Base-by-base conservation (phyloP, 2,797 vertebrate genomes). In the Lepus oiostolus region DNA sequence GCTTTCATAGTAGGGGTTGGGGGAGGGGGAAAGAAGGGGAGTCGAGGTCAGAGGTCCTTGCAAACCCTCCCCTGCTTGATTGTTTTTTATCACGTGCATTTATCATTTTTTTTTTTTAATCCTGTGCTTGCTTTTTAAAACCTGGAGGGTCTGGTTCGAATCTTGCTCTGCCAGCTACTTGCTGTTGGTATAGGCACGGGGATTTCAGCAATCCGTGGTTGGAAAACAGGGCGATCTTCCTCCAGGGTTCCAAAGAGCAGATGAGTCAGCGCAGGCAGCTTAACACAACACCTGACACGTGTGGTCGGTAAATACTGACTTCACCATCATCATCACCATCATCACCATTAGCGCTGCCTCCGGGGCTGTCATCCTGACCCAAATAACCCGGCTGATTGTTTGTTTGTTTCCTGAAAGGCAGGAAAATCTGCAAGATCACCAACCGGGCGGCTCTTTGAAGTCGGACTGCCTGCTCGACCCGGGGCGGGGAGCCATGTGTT, bases 391-490 rank as follows among this genome's bases (percentile, higher is more conserved):
- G 68, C 0, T 52, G 93, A n/a, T 92, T 85, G 77, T 91, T 97
- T 92, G 92, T 96, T 91, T 95, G 93, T 94, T 96, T 97, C 97
- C 96, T 92, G 94, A 52, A 60, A 86, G 47, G 75, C 97, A 93
- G 96, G 94, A 96, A 96, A 35, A 85, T 71, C 81, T n/a, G 75
- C 12, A 83, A 77, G 21, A 32, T 84, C 89, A 32, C 91, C 81
- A n/a, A 83, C 74, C 1, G 2, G 58, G 32, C 85, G 35, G 28
- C 8, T 38, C 97, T 97, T 97, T 97, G 97, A 97, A 97, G 97
- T 97, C 2, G 0, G 54, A 72, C 94, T 52, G 95, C 85, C 75
- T 17, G 81, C 35, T 28, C 1, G 19, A 13, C 77, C 81, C 2
- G 0, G 85, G 87, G 86, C 65, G 83, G 83, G 72, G 82, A 92